A percentile compares a stretch with the other conserved stretches of the same genome.
Evolutionary conservation across 2,888 invertebrate species (phyloP).

Genomic region (Pammene fasciana): DNA sequence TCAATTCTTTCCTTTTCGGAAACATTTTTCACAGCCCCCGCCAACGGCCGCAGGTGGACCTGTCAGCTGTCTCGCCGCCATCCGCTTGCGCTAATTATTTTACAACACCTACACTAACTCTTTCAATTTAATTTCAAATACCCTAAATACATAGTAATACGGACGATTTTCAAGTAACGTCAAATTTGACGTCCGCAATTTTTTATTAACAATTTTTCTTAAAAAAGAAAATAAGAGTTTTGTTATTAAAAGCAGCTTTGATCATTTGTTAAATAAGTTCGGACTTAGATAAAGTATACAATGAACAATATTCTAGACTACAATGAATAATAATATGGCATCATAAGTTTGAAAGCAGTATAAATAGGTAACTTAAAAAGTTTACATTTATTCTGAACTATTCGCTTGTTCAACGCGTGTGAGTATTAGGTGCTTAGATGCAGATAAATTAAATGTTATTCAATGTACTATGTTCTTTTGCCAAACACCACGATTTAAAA

Average conservation of each 20-base stretch:
- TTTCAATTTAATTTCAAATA: background rate
- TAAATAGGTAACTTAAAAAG: background rate
- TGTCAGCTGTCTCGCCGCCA: constrained; percentile 70
- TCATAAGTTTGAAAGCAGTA: background rate
- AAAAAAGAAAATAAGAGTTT: constrained; percentile 18
- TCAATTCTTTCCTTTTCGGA: constrained; percentile 28
- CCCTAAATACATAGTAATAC: constrained; percentile 9
- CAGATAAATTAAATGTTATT: constrained; percentile 1
- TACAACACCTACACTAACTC: constrained; percentile 43
- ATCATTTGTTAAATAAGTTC: constrained; percentile 24
- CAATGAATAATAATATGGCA: background rate
- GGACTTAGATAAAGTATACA: constrained; percentile 15
- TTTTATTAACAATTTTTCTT: constrained; percentile 14
- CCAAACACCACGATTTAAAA: background rate
- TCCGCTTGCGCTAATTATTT: constrained; percentile 57
- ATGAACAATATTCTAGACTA: constrained; percentile 1
- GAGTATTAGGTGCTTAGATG: too few species aligned
- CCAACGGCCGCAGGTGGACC: constrained; percentile 65
- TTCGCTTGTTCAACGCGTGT: too few species aligned
- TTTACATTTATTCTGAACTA: background rate
- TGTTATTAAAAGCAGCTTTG: constrained; percentile 12
- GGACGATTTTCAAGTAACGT: constrained; percentile 13
- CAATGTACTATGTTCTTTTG: background rate
- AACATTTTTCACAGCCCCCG: constrained; percentile 60
- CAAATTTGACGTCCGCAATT: constrained; percentile 4